Conservation (phyloP, 2,888 invertebrate genomes). For the Agelastica alni region DNA sequence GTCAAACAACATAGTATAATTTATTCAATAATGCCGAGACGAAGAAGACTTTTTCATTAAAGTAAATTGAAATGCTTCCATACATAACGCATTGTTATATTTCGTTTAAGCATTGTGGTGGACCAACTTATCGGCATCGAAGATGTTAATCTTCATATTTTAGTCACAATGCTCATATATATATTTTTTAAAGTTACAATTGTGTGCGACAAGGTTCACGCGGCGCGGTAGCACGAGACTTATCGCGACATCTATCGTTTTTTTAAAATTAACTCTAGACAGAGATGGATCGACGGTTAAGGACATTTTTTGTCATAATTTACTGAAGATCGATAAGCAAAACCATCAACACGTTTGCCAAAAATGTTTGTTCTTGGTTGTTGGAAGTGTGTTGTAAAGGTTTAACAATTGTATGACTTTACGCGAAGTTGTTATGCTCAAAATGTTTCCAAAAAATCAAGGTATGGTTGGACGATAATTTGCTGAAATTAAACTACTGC, state of each 20-base stretch:
- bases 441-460: no score
- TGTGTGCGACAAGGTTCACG: conserved; percentile 50
- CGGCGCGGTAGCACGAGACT: conserved; percentile 47
- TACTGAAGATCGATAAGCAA: no score
- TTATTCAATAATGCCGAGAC: conserved; percentile 25
- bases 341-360: no score
- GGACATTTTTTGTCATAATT: background rate
- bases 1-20: conserved; percentile 15
- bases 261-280: conserved; percentile 51
- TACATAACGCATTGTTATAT: conserved; percentile 39
- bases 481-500: no score
- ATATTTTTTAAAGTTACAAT: conserved; percentile 31
- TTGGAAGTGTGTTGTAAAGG: no score
- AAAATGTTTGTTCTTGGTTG: no score
- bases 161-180: conserved; percentile 45
- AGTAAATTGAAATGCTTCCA: conserved; percentile 48
- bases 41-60: conserved; percentile 42
- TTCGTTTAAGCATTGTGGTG: conserved; percentile 46
- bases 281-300: background rate
- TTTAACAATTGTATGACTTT: no score
- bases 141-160: conserved; percentile 56
- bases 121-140: conserved; percentile 49
- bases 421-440: no score
- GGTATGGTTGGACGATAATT: no score
- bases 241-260: conserved; percentile 51